Conservation (phyloP, 1,140 invertebrate species). For the Diachasmimorpha longicaudata region DNA sequence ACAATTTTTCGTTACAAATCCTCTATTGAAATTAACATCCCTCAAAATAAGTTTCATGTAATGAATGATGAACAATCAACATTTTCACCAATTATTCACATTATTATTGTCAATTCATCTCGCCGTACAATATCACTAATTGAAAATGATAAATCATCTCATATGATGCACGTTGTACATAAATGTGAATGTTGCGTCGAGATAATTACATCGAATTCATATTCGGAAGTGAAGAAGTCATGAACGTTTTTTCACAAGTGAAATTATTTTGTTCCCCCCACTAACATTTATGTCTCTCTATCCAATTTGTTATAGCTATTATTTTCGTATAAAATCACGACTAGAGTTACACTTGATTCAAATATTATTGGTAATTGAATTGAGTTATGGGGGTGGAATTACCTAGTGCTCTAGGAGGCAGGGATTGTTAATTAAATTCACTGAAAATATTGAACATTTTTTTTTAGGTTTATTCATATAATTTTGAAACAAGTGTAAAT, state of each 20-base stretch:
- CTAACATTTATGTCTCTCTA: not conserved
- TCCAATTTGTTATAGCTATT: not conserved
- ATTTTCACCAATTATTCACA: not conserved
- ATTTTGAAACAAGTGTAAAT: conserved; percentile 55
- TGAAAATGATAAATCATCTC: conserved; percentile 15
- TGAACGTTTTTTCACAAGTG: conserved; percentile 2
- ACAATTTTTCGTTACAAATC: conserved; percentile 4
- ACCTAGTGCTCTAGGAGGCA: conserved; percentile 26
- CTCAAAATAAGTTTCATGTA: too few relatives aligned
- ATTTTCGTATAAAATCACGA: not conserved
- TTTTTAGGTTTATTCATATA: not conserved
- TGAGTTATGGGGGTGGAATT: not conserved
- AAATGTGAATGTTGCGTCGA: conserved; percentile 22
- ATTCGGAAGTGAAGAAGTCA: not conserved
- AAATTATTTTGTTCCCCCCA: not conserved
- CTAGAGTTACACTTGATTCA: conserved; percentile 34
- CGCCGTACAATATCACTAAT: not conserved
- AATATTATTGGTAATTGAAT: not conserved
- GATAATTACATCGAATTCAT: not conserved
- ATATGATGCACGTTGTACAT: conserved; percentile 29
- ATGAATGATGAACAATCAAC: not conserved
- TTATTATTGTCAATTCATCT: not conserved
- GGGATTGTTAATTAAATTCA: conserved; percentile 12
- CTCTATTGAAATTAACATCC: not conserved
- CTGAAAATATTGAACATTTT: conserved; percentile 2